phyloP scores from a whole-genome alignment of 2,113 vertebrate species.

The Xiphias gladius region DNA sequence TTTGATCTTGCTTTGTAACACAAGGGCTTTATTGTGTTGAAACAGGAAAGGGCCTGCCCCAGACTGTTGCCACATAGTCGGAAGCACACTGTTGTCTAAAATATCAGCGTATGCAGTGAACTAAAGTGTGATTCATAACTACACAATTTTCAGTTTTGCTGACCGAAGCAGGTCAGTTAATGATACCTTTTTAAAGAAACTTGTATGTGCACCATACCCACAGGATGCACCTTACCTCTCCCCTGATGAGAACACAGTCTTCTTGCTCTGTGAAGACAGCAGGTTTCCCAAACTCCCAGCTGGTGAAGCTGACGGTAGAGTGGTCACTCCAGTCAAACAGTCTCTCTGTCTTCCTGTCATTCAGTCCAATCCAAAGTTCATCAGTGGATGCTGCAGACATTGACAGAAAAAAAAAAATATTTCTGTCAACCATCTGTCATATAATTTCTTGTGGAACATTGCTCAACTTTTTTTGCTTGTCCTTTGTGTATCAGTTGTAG shows the following conservation, averaged over 20 bases:
- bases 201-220: not conserved
- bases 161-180: not conserved
- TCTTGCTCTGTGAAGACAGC: conserved; percentile 80
- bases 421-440: not conserved
- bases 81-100: not conserved
- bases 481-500: no score
- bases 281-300: conserved; percentile 89
- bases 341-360: conserved; percentile 89
- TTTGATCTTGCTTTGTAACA: not conserved
- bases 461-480: no score
- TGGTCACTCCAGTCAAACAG: conserved; percentile 95
- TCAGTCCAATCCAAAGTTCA: conserved; percentile 93
- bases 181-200: not conserved
- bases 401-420: not conserved
- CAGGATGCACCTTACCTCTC: conserved; percentile 82
- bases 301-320: conserved; percentile 88
- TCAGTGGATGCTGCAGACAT: conserved; percentile 84
- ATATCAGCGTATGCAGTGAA: not conserved
- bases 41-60: not conserved
- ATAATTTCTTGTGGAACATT: no score
- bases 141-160: not conserved
- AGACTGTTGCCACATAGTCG: not conserved
- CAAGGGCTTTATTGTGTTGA: not conserved
- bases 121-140: not conserved
- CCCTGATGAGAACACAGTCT: conserved; percentile 91